Evolutionary conservation across 2,888 invertebrate species (phyloP), one percentile per base, ranked within the genome.

Genomic region (Argyresthia goedartella): DNA sequence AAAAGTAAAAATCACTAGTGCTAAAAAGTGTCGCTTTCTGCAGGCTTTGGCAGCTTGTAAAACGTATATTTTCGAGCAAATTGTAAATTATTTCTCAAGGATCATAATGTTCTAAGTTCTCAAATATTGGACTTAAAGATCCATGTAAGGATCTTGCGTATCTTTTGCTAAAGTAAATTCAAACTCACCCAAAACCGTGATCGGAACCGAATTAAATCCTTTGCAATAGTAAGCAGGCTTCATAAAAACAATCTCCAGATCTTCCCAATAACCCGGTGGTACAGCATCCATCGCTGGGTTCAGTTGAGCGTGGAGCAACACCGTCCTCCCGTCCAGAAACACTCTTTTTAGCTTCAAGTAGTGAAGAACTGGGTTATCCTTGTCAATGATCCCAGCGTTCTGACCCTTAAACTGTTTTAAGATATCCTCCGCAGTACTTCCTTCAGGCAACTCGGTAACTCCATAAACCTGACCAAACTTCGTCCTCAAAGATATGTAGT

Each of bases 401-500:
- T 59, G 49, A 0, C 49, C 52, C 50, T 69, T 69, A 36, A 73
- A 76, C 1, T 56, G 56, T 36, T 61, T 65, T 7, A 80, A 57
- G 1, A 57, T 51, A 9, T 57, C 56, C 54, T 73, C 68, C 8
- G 62, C 58, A 0, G 33, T 39, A 16, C 56, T 47, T 0, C 54
- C 61, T 34, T 63, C 57, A 45, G 62, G 58, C 6, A 50, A 15
- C 36, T 60, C 52, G 0, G 62, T 35, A 1, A 60, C 61, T 0
- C 66, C 67, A 44, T 66, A 62, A 1, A 63, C 55, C n/a, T 65
- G 64, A 0, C 62, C 58, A 53, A 78, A 82, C 44, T 69, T 73
- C 0, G 73, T 78, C 43, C 66, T 66, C 52, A 71, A 73, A 39
- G 61, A 80, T 25, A 82, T 71, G 46, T 76, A 84, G 47, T 78